Conservation (phyloP, 2,113 vertebrate genomes). For the Argyrosomus japonicus region DNA sequence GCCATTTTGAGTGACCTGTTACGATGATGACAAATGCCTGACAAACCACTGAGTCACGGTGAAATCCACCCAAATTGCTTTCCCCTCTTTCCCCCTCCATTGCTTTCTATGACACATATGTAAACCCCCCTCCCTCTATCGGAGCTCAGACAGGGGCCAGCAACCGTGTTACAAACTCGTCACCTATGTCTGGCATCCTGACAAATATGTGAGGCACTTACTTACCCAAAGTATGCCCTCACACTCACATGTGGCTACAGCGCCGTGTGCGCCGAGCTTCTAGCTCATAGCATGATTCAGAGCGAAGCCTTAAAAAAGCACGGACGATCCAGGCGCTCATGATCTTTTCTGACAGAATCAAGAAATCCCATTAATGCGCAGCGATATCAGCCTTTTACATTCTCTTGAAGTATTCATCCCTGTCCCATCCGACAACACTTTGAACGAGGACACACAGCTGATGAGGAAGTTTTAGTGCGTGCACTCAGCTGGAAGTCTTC, state of each 20-base stretch:
- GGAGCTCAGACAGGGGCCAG: constrained; percentile 66
- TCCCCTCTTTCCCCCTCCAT: constrained; percentile 34
- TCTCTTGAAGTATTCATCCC: constrained; percentile 63
- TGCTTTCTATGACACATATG: constrained; percentile 49
- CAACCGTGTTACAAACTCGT: constrained; percentile 69
- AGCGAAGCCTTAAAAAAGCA: constrained; percentile 49
- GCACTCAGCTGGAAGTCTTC: not conserved
- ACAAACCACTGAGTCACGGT: constrained; percentile 62
- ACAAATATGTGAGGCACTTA: constrained; percentile 81
- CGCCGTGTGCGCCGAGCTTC: constrained; percentile 47
- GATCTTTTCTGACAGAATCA: constrained; percentile 72
- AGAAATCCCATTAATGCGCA: constrained; percentile 62
- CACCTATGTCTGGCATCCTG: constrained; percentile 80
- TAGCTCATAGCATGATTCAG: constrained; percentile 40
- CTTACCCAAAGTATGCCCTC: constrained; percentile 71
- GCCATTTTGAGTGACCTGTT: constrained; percentile 44
- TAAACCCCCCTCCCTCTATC: constrained; percentile 37
- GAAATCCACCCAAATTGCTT: constrained; percentile 64
- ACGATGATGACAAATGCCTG: constrained; percentile 49
- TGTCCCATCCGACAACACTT: constrained; percentile 31
- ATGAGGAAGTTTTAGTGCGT: constrained; percentile 3
- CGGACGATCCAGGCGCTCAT: not conserved
- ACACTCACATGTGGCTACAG: constrained; percentile 70
- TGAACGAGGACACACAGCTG: constrained; percentile 12
- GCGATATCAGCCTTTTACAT: constrained; percentile 51